phyloP scores from a whole-genome alignment of 2,888 invertebrate genomes.

The Mythimna pallens region DNA sequence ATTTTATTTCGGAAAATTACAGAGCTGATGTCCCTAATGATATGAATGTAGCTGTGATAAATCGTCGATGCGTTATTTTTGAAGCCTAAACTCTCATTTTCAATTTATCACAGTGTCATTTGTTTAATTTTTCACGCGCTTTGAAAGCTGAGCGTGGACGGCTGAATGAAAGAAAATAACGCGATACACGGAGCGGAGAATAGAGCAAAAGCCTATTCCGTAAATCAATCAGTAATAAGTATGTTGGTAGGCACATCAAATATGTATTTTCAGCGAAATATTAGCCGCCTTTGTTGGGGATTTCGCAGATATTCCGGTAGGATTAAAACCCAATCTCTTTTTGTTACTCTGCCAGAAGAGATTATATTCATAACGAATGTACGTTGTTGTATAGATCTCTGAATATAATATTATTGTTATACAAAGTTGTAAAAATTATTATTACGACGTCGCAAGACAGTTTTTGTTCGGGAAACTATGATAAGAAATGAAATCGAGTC shows the following conservation, averaged over 20 bases:
- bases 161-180: constrained; percentile 38
- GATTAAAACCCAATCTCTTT: constrained; percentile 83
- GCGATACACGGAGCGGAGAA: constrained; percentile 38
- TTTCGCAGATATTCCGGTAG: constrained; percentile 76
- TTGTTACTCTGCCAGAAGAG: constrained; percentile 79
- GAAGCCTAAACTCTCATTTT: constrained; percentile 34
- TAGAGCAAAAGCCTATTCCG: constrained; percentile 64
- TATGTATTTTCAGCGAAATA: constrained; percentile 74
- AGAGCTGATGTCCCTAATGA: constrained; percentile 46
- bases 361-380: constrained; percentile 74
- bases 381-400: constrained; percentile 68
- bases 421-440: constrained; percentile 71
- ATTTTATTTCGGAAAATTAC: constrained; percentile 49
- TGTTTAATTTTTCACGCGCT: constrained; percentile 43
- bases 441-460: constrained; percentile 62
- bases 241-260: constrained; percentile 69
- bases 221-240: constrained; percentile 74
- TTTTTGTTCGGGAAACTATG: constrained; percentile 65
- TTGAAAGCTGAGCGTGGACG: constrained; percentile 14
- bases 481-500: constrained; percentile 56
- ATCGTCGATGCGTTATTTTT: constrained; percentile 50
- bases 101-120: constrained; percentile 49
- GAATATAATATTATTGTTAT: constrained; percentile 69
- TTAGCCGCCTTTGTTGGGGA: constrained; percentile 71
- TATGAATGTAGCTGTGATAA: constrained; percentile 48